Conservation (phyloP, 2,888 invertebrate genomes). For the Plusia festucae region DNA sequence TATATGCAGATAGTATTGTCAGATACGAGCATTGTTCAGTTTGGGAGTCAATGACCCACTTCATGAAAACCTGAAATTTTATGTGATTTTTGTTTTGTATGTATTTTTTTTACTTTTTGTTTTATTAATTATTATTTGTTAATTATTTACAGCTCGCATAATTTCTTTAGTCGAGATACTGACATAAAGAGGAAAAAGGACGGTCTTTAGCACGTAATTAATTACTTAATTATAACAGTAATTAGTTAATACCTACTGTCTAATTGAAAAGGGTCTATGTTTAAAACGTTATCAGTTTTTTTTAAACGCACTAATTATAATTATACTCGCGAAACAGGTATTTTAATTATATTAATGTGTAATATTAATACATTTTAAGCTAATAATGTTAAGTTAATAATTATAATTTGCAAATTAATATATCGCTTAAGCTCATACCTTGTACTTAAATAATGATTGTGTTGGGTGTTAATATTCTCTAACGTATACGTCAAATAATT, state of each 20-base stretch:
- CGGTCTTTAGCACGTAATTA: neutral
- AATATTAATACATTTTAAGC: no score
- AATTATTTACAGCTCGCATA: no score
- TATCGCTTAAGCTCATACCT: conserved; percentile 37
- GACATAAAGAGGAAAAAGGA: neutral
- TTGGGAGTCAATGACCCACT: no score
- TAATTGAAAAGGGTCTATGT: neutral
- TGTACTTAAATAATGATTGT: conserved; percentile 29
- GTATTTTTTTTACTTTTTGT: no score
- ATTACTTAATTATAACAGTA: neutral
- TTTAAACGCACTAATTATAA: neutral
- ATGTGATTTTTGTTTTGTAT: no score
- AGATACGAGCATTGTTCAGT: no score
- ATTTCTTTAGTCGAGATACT: no score
- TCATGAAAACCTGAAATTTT: no score
- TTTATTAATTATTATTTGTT: no score
- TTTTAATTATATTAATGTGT: no score
- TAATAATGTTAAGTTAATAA: conserved; percentile 21
- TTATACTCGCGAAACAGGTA: neutral
- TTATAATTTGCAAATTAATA: conserved; percentile 29
- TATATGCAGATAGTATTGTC: no score
- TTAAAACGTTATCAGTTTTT: no score
- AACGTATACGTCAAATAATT: conserved; percentile 42
- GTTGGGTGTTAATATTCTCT: conserved; percentile 41
- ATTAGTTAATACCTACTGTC: neutral